Conservation (phyloP, 2,113 vertebrate species). For the Crotalus tigris region DNA sequence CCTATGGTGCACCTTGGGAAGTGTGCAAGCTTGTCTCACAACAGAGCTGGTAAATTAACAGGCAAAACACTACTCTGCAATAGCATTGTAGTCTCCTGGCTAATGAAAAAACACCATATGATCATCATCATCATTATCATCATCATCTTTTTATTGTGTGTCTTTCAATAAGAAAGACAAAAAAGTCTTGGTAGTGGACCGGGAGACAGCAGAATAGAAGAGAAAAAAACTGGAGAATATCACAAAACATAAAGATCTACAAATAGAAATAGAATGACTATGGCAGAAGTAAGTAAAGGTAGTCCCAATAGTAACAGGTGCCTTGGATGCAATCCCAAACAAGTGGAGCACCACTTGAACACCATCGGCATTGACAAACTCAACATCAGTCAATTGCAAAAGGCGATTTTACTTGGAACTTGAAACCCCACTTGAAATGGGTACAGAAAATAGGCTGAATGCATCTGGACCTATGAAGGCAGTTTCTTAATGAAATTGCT, state of each 20-base stretch:
- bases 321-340: not conserved
- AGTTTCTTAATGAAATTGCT: not conserved
- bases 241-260: not conserved
- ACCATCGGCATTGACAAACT: not conserved
- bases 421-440: not conserved
- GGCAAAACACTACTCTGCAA: too few species aligned
- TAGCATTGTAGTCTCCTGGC: too few species aligned
- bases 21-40: too few species aligned
- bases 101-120: too few species aligned
- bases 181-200: not conserved
- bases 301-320: not conserved
- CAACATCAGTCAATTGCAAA: not conserved
- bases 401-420: not conserved
- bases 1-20: too few species aligned
- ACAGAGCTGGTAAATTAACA: too few species aligned
- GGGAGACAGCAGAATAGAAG: not conserved
- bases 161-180: not conserved
- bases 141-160: not conserved
- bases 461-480: not conserved
- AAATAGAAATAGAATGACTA: too few species aligned
- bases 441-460: not conserved
- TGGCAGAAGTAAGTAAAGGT: not conserved
- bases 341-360: not conserved
- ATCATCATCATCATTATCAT: too few species aligned
- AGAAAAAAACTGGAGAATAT: not conserved